Evolutionary conservation across 2,888 invertebrate genomes (phyloP).

Genomic region (Ceraclea dissimilis): DNA sequence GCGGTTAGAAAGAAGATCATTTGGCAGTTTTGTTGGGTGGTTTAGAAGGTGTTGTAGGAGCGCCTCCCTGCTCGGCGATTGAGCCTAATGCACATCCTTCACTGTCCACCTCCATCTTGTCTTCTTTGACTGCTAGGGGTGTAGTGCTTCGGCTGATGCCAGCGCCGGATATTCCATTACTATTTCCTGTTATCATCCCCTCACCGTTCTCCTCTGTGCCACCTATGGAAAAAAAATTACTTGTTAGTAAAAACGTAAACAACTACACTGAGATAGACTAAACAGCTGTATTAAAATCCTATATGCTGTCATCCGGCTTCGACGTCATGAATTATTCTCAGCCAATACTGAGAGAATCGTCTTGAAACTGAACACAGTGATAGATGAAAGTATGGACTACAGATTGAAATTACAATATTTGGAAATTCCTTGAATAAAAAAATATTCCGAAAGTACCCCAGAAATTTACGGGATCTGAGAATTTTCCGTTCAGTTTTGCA

Average conservation of each 20-base stretch:
- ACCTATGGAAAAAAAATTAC: neutral
- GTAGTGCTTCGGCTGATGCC: constrained; percentile 20
- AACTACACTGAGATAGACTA: too few species aligned
- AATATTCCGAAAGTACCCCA: too few species aligned
- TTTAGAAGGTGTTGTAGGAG: constrained; percentile 46
- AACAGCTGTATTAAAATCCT: too few species aligned
- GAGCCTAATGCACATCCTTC: constrained; percentile 46
- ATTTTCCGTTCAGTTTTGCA: too few species aligned
- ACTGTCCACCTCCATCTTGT: constrained; percentile 45
- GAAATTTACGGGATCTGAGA: too few species aligned
- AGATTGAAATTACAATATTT: too few species aligned
- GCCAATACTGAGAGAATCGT: too few species aligned
- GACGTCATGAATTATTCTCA: too few species aligned
- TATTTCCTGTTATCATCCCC: constrained; percentile 6
- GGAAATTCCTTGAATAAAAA: too few species aligned
- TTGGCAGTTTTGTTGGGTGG: constrained; percentile 38
- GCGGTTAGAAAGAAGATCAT: constrained; percentile 33
- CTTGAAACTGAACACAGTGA: too few species aligned
- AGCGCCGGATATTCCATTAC: constrained; percentile 18
- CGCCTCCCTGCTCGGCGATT: constrained; percentile 44
- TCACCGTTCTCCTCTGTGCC: constrained; percentile 17
- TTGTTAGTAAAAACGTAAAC: neutral
- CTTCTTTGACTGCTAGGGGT: constrained; percentile 12
- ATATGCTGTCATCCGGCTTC: too few species aligned
- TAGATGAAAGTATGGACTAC: too few species aligned